phyloP scores from a whole-genome alignment of 2,888 invertebrate species.

The Spodoptera exigua region DNA sequence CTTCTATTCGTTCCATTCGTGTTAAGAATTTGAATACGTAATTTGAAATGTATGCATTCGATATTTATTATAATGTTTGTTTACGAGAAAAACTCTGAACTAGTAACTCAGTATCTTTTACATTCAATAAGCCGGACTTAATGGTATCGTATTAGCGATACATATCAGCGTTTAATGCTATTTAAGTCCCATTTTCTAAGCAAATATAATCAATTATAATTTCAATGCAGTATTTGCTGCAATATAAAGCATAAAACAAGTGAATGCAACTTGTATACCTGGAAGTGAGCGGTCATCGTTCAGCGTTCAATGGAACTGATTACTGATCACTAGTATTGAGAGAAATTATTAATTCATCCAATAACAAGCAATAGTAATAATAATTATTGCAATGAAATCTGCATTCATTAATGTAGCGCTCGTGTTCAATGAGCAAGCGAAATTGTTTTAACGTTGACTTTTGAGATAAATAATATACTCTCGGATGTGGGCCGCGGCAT shows the following conservation, averaged over 20 bases:
- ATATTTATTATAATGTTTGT: slow-evolving; percentile 16
- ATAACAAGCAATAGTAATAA: slow-evolving; percentile 16
- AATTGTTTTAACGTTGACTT: slow-evolving; percentile 4
- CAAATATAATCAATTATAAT: no score
- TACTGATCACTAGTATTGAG: slow-evolving; percentile 33
- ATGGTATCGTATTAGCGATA: no score
- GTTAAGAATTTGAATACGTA: slow-evolving; percentile 46
- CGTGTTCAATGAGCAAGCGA: slow-evolving; percentile 26
- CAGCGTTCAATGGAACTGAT: slow-evolving; percentile 36
- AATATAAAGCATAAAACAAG: no score
- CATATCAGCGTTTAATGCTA: no score
- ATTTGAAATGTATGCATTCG: slow-evolving; percentile 36
- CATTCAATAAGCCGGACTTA: no score
- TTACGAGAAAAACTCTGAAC: neutral
- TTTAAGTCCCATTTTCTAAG: no score
- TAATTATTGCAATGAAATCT: slow-evolving; percentile 14
- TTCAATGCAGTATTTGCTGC: no score
- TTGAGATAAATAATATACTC: slow-evolving; percentile 1
- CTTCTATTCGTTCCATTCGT: slow-evolving; percentile 32
- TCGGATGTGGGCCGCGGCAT: no score
- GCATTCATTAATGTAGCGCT: slow-evolving; percentile 15
- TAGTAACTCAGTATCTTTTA: no score
- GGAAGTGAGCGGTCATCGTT: slow-evolving; percentile 6
- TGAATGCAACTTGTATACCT: neutral
- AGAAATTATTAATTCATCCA: slow-evolving; percentile 27